phyloP scores from a whole-genome alignment of 2,888 invertebrate genomes.

The Pelosia muscerda region DNA sequence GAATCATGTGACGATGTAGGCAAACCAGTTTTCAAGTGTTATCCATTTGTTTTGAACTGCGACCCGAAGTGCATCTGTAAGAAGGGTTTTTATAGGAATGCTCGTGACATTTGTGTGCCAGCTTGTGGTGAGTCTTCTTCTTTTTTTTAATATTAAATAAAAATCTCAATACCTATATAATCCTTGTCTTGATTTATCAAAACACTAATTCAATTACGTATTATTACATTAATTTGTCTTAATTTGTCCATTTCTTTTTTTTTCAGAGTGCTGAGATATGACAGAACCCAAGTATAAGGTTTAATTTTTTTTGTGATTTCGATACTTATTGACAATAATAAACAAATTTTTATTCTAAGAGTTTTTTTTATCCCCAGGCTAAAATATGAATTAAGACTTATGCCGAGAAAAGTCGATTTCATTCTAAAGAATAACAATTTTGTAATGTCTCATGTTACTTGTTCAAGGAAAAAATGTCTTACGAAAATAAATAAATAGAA shows the following conservation, averaged over 20 bases:
- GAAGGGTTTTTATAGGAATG: conserved; percentile 3
- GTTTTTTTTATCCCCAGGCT: background rate
- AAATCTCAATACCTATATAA: too few relatives aligned
- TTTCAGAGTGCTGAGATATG: background rate
- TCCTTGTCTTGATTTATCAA: background rate
- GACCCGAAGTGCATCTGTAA: conserved; percentile 53
- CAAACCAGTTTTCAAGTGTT: conserved; percentile 42
- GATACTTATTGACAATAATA: background rate
- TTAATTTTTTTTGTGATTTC: background rate
- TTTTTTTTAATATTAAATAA: too few relatives aligned
- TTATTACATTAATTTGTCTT: background rate
- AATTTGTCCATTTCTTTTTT: background rate
- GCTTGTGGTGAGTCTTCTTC: conserved; percentile 9
- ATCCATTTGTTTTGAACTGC: conserved; percentile 58
- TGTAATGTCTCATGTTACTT: background rate
- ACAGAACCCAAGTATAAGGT: background rate
- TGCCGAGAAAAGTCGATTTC: background rate
- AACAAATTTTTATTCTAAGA: background rate
- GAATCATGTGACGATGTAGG: conserved; percentile 56
- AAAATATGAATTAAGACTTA: conserved; percentile 6
- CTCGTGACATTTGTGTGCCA: conserved; percentile 7
- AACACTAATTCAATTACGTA: background rate
- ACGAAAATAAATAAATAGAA: conserved; percentile 1
- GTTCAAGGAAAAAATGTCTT: background rate
- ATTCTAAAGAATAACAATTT: background rate